phyloP scores from a whole-genome alignment of 1,140 invertebrate genomes.

The Episyrphus balteatus region DNA sequence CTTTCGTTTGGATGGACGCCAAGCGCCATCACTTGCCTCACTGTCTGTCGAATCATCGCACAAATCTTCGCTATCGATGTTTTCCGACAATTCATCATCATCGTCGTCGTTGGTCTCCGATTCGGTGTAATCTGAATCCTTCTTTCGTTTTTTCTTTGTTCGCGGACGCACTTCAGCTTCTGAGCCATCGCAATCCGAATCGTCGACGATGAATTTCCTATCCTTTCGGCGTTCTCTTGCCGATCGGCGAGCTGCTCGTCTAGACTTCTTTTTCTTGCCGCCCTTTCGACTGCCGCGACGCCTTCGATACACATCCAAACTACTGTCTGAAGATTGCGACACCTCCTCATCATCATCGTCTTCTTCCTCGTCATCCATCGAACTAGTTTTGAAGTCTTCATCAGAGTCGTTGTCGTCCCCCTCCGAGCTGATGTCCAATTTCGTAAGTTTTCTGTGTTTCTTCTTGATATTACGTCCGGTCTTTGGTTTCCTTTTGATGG shows the following conservation, averaged over 20 bases:
- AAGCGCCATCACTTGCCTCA: slow-evolving; percentile 27
- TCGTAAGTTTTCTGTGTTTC: slow-evolving; percentile 65
- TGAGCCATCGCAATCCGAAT: slow-evolving; percentile 25
- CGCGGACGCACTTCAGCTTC: slow-evolving; percentile 17
- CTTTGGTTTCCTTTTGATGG: slow-evolving; percentile 40
- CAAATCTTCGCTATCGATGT: slow-evolving; percentile 48
- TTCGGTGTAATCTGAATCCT: slow-evolving; percentile 38
- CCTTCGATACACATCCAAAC: slow-evolving; percentile 25
- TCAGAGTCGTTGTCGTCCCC: slow-evolving; percentile 66
- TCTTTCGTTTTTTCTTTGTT: slow-evolving; percentile 27
- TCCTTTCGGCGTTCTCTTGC: slow-evolving; percentile 27
- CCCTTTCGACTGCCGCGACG: slow-evolving; percentile 5
- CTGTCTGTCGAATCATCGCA: slow-evolving; percentile 31
- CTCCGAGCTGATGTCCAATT: slow-evolving; percentile 67
- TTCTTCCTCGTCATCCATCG: slow-evolving; percentile 20
- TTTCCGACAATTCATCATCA: slow-evolving; percentile 43
- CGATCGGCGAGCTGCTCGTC: slow-evolving; percentile 23
- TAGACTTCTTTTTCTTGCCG: slow-evolving; percentile 21
- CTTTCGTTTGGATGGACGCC: slow-evolving; percentile 28
- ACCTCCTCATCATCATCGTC: slow-evolving; percentile 24
- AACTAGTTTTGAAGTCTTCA: slow-evolving; percentile 69
- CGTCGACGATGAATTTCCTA: slow-evolving; percentile 31
- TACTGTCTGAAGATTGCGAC: slow-evolving; percentile 26
- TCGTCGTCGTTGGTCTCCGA: slow-evolving; percentile 44
- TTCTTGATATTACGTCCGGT: slow-evolving; percentile 40